Percentiles rank a stretch among this genome's conserved stretches.
Evolutionary conservation across 2,888 invertebrate genomes (phyloP).

Genomic region (Acrobasis consociella): DNA sequence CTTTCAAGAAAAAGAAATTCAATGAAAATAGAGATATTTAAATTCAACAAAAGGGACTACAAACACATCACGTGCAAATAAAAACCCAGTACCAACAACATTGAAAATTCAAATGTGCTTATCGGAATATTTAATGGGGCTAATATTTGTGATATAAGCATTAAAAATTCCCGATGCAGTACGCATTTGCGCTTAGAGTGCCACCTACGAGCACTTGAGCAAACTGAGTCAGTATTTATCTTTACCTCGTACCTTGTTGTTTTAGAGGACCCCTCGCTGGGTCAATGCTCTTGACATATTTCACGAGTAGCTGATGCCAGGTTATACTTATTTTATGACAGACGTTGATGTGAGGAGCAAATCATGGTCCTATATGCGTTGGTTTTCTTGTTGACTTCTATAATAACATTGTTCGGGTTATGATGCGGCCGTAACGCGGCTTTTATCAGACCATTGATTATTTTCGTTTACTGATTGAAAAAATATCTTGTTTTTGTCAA

Average conservation of each 20-base stretch:
- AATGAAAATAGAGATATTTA: not conserved
- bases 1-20: not conserved
- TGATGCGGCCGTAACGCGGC: too few species aligned
- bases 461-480: too few species aligned
- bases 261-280: constrained; percentile 59
- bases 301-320: constrained; percentile 36
- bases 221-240: constrained; percentile 52
- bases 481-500: too few species aligned
- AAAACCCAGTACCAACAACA: constrained; percentile 32
- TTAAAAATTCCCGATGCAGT: constrained; percentile 18
- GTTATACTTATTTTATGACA: not conserved
- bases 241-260: constrained; percentile 65
- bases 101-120: constrained; percentile 11
- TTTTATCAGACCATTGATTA: too few species aligned
- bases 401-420: too few species aligned
- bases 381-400: too few species aligned
- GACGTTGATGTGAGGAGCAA: not conserved
- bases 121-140: not conserved
- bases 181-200: constrained; percentile 10
- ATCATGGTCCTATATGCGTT: not conserved
- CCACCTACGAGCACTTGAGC: constrained; percentile 23
- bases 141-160: constrained; percentile 14
- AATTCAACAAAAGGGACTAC: not conserved
- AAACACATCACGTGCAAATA: not conserved
- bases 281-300: constrained; percentile 66